These are phyloP conservation scores for Gastracanthus pulcherrimus DNA, from an alignment of 2,888 invertebrate genomes.

Conservation along the genomic window DNA sequence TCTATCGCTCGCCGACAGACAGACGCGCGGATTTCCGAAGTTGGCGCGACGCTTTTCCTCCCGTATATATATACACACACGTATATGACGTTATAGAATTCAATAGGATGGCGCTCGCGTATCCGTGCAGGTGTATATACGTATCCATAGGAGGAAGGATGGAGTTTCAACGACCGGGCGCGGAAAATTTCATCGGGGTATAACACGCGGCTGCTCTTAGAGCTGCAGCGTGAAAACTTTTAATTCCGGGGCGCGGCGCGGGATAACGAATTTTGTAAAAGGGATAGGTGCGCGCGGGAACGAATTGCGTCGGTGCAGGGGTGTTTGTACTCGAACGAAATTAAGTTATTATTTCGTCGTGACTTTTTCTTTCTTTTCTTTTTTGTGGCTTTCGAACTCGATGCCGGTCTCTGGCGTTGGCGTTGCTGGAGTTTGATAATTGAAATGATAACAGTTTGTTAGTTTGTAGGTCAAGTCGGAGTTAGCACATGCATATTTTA, in stretches of 20 bases:
- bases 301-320: not conserved
- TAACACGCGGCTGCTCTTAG: slow-evolving; percentile 30
- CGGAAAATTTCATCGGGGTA: slow-evolving; percentile 47
- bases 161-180: slow-evolving; percentile 12
- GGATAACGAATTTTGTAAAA: slow-evolving; percentile 35
- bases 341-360: not conserved
- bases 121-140: not conserved
- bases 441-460: slow-evolving; percentile 25
- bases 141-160: not conserved
- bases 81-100: slow-evolving; percentile 15
- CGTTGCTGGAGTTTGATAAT: slow-evolving; percentile 12
- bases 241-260: slow-evolving; percentile 27
- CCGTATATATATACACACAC: not conserved
- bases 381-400: not conserved
- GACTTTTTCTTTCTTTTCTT: not conserved
- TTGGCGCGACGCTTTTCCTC: not conserved
- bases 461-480: slow-evolving; percentile 17
- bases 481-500: not conserved
- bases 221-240: slow-evolving; percentile 26
- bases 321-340: not conserved
- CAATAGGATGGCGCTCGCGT: not conserved
- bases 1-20: not conserved
- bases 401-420: too few relatives aligned
- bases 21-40: slow-evolving; percentile 32
- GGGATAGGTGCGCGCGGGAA: too few relatives aligned